Conservation (phyloP, 2,888 invertebrate species). For the Ecliptopera silaceata region DNA sequence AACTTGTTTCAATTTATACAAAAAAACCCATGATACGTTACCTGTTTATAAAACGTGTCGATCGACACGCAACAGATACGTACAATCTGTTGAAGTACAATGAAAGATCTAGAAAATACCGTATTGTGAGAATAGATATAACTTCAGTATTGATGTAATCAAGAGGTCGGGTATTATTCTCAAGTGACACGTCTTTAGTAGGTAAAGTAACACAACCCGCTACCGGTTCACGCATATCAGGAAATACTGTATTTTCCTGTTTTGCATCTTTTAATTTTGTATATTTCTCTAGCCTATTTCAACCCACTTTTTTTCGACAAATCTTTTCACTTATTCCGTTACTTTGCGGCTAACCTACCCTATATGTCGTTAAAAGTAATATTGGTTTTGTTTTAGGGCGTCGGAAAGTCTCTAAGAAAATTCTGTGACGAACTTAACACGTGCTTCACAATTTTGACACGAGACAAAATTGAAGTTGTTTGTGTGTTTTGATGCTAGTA, state of each 20-base stretch:
- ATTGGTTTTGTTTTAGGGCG: too few relatives aligned
- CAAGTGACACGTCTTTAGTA: slow-evolving; percentile 13
- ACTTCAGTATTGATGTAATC: slow-evolving; percentile 8
- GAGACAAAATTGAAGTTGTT: too few relatives aligned
- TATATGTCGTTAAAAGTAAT: too few relatives aligned
- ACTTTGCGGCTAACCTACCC: too few relatives aligned
- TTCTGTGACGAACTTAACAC: too few relatives aligned
- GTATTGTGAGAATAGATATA: too few relatives aligned
- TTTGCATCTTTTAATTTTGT: slow-evolving; percentile 23
- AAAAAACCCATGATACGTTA: neutral
- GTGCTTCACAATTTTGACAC: too few relatives aligned
- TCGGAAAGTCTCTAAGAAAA: too few relatives aligned
- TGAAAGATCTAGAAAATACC: neutral
- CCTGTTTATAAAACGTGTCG: neutral
- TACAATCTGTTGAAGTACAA: neutral
- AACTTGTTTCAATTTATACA: neutral
- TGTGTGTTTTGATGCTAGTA: neutral
- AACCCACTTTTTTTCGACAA: too few relatives aligned
- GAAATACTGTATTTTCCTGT: slow-evolving; percentile 32
- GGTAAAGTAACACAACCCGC: slow-evolving; percentile 19
- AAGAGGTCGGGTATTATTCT: slow-evolving; percentile 4
- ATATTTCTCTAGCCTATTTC: too few relatives aligned
- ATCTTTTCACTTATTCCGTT: too few relatives aligned
- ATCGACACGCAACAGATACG: neutral
- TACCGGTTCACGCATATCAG: slow-evolving; percentile 30